Percentiles rank a stretch among this genome's conserved stretches.
These are phyloP conservation scores for Buteo buteo DNA, from an alignment of 2,113 vertebrate genomes.

Conservation along the genomic window DNA sequence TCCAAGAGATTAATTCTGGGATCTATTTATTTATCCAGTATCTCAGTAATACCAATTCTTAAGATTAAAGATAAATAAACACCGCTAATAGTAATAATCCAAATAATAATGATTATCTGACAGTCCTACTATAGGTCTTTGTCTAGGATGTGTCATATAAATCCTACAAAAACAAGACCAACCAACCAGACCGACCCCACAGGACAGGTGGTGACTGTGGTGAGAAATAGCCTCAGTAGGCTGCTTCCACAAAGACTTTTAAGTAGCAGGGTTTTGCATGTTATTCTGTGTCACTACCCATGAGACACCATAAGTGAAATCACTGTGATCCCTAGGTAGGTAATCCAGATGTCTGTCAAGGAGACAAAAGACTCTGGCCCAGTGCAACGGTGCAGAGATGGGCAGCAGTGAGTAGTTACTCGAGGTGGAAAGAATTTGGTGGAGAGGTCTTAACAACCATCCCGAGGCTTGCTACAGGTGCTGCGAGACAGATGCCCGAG, in stretches of 20 bases:
- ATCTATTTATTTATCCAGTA: neutral
- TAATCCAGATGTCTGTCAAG: neutral
- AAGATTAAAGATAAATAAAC: slow-evolving; percentile 24
- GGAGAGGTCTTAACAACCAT: neutral
- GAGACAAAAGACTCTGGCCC: neutral
- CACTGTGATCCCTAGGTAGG: neutral
- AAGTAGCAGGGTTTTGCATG: neutral
- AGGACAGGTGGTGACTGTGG: neutral
- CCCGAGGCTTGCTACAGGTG: rapidly evolving
- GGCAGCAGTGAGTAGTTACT: neutral
- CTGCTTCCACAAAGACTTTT: neutral
- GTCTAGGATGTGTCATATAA: neutral
- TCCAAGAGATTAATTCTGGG: slow-evolving; percentile 15
- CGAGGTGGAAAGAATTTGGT: neutral
- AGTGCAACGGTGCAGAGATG: neutral
- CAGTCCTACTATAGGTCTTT: neutral
- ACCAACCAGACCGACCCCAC: neutral
- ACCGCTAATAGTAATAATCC: neutral
- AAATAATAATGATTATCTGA: slow-evolving; percentile 17
- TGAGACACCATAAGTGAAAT: neutral
- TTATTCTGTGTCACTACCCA: neutral
- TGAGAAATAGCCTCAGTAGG: neutral
- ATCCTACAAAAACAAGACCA: neutral
- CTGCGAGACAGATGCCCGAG: neutral
- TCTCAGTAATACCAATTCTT: slow-evolving; percentile 3